These are phyloP conservation scores for Tiliqua scincoides DNA, from an alignment of 2,113 vertebrate species.

Conservation along the genomic window DNA sequence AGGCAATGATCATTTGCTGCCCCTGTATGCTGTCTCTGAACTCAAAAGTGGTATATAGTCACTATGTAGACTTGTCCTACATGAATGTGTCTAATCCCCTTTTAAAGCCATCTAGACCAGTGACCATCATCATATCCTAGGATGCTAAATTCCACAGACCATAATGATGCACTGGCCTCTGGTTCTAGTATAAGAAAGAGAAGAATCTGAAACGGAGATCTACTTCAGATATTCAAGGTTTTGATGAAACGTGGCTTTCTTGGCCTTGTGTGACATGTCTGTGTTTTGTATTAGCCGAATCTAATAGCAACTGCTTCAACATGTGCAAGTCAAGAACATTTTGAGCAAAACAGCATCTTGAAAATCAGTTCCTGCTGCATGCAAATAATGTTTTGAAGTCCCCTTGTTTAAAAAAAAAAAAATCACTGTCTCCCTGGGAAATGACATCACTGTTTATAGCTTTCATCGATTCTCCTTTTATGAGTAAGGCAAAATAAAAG, in stretches of 20 bases:
- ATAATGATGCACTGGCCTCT: too few species aligned
- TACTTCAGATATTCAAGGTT: background rate
- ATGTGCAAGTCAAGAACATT: background rate
- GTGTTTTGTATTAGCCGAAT: background rate
- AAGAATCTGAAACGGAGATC: too few species aligned
- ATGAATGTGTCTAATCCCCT: too few species aligned
- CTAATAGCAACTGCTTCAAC: background rate
- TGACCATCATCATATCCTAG: too few species aligned
- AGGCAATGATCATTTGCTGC: background rate
- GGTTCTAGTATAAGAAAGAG: too few species aligned
- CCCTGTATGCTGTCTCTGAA: too few species aligned
- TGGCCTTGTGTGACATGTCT: background rate
- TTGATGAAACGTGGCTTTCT: background rate
- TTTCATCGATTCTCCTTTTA: constrained; percentile 52
- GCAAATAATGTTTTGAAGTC: constrained; percentile 57
- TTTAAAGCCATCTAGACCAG: too few species aligned
- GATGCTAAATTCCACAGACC: too few species aligned
- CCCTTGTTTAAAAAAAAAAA: background rate
- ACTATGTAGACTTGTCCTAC: too few species aligned
- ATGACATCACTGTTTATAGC: constrained; percentile 56
- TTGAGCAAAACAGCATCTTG: constrained; percentile 29
- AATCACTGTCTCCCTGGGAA: constrained; percentile 5
- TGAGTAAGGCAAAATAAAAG: constrained; percentile 52
- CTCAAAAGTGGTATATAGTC: too few species aligned
- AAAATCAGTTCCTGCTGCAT: constrained; percentile 22